Evolutionary conservation across 1,140 invertebrate genomes (phyloP).

Genomic region (Palaemon carinicauda): DNA sequence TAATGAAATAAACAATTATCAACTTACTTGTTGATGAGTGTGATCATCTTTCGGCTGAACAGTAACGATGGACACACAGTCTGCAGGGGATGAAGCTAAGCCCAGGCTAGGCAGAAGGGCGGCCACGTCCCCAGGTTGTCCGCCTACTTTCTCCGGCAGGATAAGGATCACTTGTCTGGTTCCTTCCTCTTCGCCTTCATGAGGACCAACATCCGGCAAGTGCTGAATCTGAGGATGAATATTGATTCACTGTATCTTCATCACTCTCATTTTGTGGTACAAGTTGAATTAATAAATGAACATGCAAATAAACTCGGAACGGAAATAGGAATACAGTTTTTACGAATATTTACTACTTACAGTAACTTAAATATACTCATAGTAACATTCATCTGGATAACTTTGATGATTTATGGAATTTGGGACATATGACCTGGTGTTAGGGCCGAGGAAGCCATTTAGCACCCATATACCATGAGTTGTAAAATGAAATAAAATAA

Average conservation of each 20-base stretch:
- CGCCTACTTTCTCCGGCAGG: conserved; percentile 27
- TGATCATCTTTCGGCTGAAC: neutral
- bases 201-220: neutral
- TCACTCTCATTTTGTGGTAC: too few species aligned
- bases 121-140: conserved; percentile 34
- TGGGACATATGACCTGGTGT: too few species aligned
- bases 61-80: conserved; percentile 13
- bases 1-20: neutral
- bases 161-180: conserved; percentile 37
- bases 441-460: too few species aligned
- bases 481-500: too few species aligned
- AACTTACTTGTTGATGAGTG: neutral
- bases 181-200: conserved; percentile 29
- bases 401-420: too few species aligned
- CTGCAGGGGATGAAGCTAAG: conserved; percentile 9
- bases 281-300: too few species aligned
- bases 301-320: too few species aligned
- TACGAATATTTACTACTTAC: too few species aligned
- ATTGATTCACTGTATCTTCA: neutral
- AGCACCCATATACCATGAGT: too few species aligned
- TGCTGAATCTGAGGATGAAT: conserved; percentile 26
- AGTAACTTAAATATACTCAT: too few species aligned
- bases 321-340: too few species aligned
- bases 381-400: too few species aligned
- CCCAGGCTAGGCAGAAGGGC: conserved; percentile 31